Conservation (phyloP, 2,888 invertebrate genomes). For the Agrotis ipsilon region DNA sequence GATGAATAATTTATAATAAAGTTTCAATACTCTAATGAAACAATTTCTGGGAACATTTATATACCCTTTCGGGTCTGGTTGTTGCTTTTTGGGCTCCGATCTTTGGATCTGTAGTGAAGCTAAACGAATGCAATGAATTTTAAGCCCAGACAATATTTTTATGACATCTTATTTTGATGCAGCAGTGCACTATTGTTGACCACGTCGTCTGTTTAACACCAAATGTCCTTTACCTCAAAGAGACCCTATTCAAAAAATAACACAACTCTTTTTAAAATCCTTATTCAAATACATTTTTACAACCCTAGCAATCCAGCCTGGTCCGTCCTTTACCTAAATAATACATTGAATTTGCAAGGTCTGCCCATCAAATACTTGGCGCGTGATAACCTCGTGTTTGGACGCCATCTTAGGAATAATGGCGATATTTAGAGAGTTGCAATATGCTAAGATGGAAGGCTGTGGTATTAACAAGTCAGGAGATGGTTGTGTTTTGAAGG, state of each 20-base stretch:
- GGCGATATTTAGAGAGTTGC: slow-evolving; percentile 89
- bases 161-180: no score
- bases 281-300: slow-evolving; percentile 6
- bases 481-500: slow-evolving; percentile 85
- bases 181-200: neutral
- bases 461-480: slow-evolving; percentile 90
- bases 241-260: neutral
- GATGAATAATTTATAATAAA: no score
- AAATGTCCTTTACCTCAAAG: neutral
- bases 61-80: no score
- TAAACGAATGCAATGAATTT: no score
- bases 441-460: slow-evolving; percentile 91
- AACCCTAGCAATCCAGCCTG: slow-evolving; percentile 59
- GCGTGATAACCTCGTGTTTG: slow-evolving; percentile 83
- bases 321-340: slow-evolving; percentile 81
- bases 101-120: no score
- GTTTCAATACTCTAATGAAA: no score
- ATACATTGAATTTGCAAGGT: slow-evolving; percentile 88
- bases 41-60: no score
- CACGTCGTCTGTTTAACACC: neutral
- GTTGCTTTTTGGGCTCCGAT: no score
- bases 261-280: neutral
- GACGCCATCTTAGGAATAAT: slow-evolving; percentile 86
- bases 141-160: no score
- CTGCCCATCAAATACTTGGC: slow-evolving; percentile 87